phyloP scores from a whole-genome alignment of 2,888 invertebrate genomes.

The Venusia cambrica region DNA sequence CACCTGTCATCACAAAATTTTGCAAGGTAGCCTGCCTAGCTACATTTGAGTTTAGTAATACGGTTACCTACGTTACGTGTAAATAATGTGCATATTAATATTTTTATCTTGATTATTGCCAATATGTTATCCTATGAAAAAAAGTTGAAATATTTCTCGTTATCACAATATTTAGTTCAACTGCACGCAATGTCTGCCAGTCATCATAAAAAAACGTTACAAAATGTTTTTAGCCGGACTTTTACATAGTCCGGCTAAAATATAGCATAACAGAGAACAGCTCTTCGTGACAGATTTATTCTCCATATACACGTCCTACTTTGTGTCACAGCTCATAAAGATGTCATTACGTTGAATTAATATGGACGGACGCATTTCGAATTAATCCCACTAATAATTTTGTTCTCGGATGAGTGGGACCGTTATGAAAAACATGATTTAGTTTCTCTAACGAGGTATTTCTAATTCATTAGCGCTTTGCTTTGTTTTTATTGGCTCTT shows the following conservation, averaged over 20 bases:
- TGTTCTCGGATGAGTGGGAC: conserved; percentile 35
- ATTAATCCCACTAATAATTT: conserved; percentile 58
- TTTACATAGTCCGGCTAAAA: conserved; percentile 1
- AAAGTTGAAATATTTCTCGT: too few relatives aligned
- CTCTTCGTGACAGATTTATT: conserved; percentile 68
- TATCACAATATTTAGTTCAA: too few relatives aligned
- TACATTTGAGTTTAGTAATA: too few relatives aligned
- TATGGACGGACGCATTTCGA: conserved; percentile 55
- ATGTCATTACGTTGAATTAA: conserved; percentile 70
- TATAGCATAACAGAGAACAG: background rate
- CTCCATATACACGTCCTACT: conserved; percentile 66
- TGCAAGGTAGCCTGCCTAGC: too few relatives aligned
- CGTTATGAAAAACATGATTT: conserved; percentile 32
- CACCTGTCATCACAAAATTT: too few relatives aligned
- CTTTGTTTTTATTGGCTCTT: conserved; percentile 12
- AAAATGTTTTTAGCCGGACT: background rate
- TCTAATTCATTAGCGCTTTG: conserved; percentile 17
- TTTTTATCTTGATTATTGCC: too few relatives aligned
- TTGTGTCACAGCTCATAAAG: conserved; percentile 73
- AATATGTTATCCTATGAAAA: too few relatives aligned
- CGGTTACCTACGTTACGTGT: too few relatives aligned
- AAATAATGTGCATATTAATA: too few relatives aligned
- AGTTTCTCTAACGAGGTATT: conserved; percentile 28
- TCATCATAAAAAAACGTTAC: background rate
- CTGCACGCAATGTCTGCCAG: background rate